A percentile compares a stretch with the other conserved stretches of the same genome.
Evolutionary conservation across 2,797 vertebrate genomes (phyloP).

Genomic region (Hozukius guyotensis): DNA sequence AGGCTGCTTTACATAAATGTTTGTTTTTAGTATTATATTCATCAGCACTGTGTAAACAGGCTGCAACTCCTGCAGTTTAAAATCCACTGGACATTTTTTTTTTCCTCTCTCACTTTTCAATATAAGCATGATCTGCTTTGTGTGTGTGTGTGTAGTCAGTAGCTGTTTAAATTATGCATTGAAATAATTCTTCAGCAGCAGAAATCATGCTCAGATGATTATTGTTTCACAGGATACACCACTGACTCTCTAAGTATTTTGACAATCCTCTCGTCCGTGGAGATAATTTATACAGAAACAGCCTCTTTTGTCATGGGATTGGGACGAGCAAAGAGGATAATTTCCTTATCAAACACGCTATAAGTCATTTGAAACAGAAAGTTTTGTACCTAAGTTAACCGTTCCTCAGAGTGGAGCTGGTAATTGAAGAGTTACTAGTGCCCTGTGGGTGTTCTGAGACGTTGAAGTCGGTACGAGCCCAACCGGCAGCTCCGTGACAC

Average conservation of each 20-base stretch:
- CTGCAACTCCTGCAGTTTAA: constrained; percentile 11
- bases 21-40: constrained; percentile 51
- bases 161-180: not conserved
- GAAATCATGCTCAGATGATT: not conserved
- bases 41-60: constrained; percentile 50
- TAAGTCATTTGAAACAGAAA: constrained; percentile 89
- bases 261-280: constrained; percentile 77
- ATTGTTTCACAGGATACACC: constrained; percentile 43
- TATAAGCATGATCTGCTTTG: not conserved
- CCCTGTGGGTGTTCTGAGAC: constrained; percentile 63
- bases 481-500: constrained; percentile 38
- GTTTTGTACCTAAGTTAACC: constrained; percentile 89
- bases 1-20: constrained; percentile 58
- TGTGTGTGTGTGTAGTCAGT: not conserved
- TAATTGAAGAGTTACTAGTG: constrained; percentile 68
- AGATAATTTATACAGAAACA: constrained; percentile 75
- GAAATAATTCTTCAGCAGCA: constrained; percentile 10
- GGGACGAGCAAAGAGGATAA: constrained; percentile 87
- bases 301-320: constrained; percentile 76
- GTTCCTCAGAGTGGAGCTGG: constrained; percentile 84
- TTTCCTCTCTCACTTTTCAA: not conserved
- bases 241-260: constrained; percentile 56
- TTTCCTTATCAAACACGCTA: constrained; percentile 91
- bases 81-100: not conserved
- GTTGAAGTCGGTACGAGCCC: constrained; percentile 46